A percentile compares a stretch with the other conserved stretches of the same genome.
Conservation (phyloP, 1,140 invertebrate genomes). For the Tetramorium alpestre region DNA sequence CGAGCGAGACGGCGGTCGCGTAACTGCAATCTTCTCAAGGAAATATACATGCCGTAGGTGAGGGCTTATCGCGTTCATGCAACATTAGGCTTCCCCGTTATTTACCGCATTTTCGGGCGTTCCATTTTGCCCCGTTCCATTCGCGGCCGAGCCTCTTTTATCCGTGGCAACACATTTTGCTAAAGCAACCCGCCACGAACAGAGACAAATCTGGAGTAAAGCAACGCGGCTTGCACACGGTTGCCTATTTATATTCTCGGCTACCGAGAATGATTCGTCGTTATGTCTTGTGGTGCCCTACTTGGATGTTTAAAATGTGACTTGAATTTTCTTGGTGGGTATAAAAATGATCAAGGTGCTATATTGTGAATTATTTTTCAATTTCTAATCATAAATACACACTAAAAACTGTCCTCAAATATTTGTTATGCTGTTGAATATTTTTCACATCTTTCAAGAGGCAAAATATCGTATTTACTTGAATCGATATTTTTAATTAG, state of each 20-base stretch:
- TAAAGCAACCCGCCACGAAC: constrained; percentile 23
- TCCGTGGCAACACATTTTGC: constrained; percentile 59
- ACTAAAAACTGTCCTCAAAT: not conserved
- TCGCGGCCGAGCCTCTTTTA: constrained; percentile 42
- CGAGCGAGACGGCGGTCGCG: constrained; percentile 10
- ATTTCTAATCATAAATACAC: not conserved
- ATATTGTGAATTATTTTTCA: not conserved
- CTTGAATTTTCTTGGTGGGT: not conserved
- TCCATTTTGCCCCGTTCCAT: constrained; percentile 70
- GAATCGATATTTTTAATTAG: constrained; percentile 17
- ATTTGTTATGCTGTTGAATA: not conserved
- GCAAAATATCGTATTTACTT: not conserved
- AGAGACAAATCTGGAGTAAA: constrained; percentile 59
- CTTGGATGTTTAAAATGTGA: constrained; percentile 16
- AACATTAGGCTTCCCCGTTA: constrained; percentile 84
- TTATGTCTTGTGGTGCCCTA: not conserved
- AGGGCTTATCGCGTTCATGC: constrained; percentile 85
- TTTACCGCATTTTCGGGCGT: constrained; percentile 79
- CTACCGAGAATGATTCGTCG: constrained; percentile 3
- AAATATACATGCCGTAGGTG: constrained; percentile 72
- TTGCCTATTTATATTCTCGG: constrained; percentile 55
- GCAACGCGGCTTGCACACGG: constrained; percentile 14
- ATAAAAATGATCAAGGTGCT: not conserved
- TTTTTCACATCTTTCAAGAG: not conserved
- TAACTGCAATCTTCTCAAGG: constrained; percentile 27